These are phyloP conservation scores for Mycalesis mineus DNA, from an alignment of 2,888 invertebrate species.

Conservation along the genomic window DNA sequence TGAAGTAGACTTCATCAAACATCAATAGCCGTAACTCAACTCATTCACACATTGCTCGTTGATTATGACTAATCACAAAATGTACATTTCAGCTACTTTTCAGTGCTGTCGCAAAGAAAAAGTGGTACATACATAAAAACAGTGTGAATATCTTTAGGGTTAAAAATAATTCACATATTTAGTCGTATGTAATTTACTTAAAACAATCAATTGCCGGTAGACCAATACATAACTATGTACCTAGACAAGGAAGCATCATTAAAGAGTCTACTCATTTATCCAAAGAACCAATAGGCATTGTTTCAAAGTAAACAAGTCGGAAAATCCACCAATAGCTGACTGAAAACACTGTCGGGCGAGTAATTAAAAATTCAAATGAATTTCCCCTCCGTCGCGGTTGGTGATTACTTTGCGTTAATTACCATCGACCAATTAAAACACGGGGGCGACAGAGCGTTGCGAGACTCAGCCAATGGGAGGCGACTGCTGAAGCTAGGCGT, in stretches of 20 bases:
- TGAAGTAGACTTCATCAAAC: too few relatives aligned
- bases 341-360: constrained; percentile 37
- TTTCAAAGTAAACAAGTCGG: constrained; percentile 50
- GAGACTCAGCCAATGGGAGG: constrained; percentile 54
- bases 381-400: constrained; percentile 65
- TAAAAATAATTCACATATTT: too few relatives aligned
- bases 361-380: constrained; percentile 77
- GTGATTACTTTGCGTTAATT: constrained; percentile 74
- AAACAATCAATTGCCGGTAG: neutral
- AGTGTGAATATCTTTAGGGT: too few relatives aligned
- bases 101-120: too few relatives aligned
- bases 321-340: constrained; percentile 56
- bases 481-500: constrained; percentile 69
- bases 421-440: constrained; percentile 71
- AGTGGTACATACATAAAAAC: too few relatives aligned
- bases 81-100: too few relatives aligned
- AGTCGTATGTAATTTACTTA: too few relatives aligned
- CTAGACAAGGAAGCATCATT: neutral
- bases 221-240: neutral
- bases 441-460: constrained; percentile 57
- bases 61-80: too few relatives aligned
- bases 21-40: too few relatives aligned
- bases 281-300: constrained; percentile 57
- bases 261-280: neutral
- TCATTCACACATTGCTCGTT: too few relatives aligned